Percentiles rank a stretch among this genome's conserved stretches.
Conservation (phyloP, 2,888 invertebrate genomes). For the Nipponacmea schrenckii region DNA sequence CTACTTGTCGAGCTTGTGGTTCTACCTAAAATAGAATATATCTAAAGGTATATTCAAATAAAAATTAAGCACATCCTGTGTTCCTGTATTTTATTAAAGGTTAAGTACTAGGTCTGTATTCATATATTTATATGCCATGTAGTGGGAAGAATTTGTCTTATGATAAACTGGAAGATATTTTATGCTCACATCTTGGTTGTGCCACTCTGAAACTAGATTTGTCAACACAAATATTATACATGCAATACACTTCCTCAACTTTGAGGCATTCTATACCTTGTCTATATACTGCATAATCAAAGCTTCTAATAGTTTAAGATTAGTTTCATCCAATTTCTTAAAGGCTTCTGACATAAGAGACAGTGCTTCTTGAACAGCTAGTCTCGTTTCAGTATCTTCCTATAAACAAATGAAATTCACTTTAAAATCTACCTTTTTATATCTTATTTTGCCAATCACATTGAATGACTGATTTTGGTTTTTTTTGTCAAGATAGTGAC, state of each 20-base stretch:
- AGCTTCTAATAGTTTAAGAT: slow-evolving; percentile 72
- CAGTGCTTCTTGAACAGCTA: slow-evolving; percentile 77
- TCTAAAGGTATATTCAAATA: neutral
- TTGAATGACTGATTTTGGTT: neutral
- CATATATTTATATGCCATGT: too few relatives aligned
- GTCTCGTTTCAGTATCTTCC: slow-evolving; percentile 63
- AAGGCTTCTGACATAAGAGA: slow-evolving; percentile 78
- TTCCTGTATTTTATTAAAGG: too few relatives aligned
- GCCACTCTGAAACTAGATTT: too few relatives aligned
- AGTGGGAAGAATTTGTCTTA: too few relatives aligned
- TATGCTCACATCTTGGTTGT: too few relatives aligned
- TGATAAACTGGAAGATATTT: too few relatives aligned
- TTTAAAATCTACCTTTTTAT: neutral
- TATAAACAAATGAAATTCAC: slow-evolving; percentile 27
- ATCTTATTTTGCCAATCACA: neutral
- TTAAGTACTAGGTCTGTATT: too few relatives aligned
- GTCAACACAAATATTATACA: too few relatives aligned
- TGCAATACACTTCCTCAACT: too few relatives aligned
- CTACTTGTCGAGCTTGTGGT: slow-evolving; percentile 83
- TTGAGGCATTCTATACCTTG: slow-evolving; percentile 69
- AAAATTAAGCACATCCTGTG: too few relatives aligned
- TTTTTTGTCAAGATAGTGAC: neutral
- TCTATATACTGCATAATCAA: slow-evolving; percentile 80
- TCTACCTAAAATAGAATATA: slow-evolving; percentile 68
- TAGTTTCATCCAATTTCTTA: slow-evolving; percentile 63